Evolutionary conservation across 2,797 vertebrate species (phyloP), one percentile per base, ranked within the genome.

Genomic region (Vespertilio murinus): DNA sequence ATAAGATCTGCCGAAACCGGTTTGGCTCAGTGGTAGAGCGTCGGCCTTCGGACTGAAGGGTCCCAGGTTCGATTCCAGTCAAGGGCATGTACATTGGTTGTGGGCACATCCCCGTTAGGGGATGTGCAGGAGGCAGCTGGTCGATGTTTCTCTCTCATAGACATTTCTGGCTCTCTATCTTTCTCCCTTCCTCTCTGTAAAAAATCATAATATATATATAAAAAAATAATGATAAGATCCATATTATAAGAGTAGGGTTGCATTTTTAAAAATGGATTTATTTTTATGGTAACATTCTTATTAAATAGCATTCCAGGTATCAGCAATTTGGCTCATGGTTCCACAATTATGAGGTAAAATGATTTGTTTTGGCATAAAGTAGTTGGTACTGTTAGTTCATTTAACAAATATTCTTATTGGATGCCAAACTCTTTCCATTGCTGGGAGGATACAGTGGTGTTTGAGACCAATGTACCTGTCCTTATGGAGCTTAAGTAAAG

Each of bases 221-320:
- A n/a, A n/a, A n/a, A 59, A 92, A 40, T 84, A 93, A 40, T 84
- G 42, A 14, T 84, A 59, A 81, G n/a, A 33, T 45, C 38, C 49
- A 2, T 88, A 45, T 92, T 88, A 33, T 61, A 70, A 87, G 61
- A 93, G 30, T 47, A 83, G 35, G 49, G 13, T 70, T 54, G 10
- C 7, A n/a, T 88, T 90, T 91, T 52, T 86, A 35, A 6, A 10
- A 54, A 64, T 10, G 18, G 33, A 71, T 73, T 93, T 9, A 13
- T 88, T 90, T 94, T 94, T 77, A 78, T 88, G 73, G 8, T 90
- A 88, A 16, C 33, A 47, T 47, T 87, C 54, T 86, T n/a, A 83
- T 40, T 93, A 75, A 70, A 47, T 71, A 90, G 13, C 8, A 88
- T 74, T 8, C 2, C 2, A 12, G 33, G 30, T 30, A 74, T 59